Conservation (phyloP, 2,797 vertebrate species). For the Phataginus tetradactyla region DNA sequence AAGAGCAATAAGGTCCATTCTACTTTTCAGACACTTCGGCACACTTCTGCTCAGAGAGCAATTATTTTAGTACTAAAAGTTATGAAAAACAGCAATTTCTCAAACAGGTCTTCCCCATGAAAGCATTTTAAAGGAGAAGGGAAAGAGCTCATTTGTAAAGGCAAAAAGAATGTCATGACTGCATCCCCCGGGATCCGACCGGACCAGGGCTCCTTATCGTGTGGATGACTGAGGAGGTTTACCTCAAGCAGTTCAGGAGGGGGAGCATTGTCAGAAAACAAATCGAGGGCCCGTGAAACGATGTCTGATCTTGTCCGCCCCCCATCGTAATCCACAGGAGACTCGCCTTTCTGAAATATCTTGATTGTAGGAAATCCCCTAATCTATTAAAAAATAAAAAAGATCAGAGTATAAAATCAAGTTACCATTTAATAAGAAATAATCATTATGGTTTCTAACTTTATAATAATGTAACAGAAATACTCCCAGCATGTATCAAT, state of each 20-base stretch:
- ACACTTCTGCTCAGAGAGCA: background rate
- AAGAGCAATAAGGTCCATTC: background rate
- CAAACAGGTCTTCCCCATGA: background rate
- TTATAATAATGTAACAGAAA: background rate
- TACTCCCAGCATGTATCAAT: fast-evolving
- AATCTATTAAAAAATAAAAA: conserved; percentile 87
- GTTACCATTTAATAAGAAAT: background rate
- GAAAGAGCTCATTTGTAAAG: background rate
- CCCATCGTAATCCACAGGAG: conserved; percentile 95
- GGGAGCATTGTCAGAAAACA: conserved; percentile 95
- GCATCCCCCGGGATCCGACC: background rate
- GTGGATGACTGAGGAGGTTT: background rate
- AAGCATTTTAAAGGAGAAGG: background rate
- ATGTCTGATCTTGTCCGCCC: conserved; percentile 93
- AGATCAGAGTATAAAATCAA: background rate
- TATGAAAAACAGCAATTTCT: background rate
- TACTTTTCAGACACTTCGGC: background rate
- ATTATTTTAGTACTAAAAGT: background rate
- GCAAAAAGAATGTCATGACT: background rate
- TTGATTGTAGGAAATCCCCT: conserved; percentile 98
- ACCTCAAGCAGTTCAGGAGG: conserved; percentile 95
- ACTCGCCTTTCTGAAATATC: conserved; percentile 97
- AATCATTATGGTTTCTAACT: background rate
- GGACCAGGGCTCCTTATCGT: background rate
- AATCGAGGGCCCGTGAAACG: conserved; percentile 91